phyloP scores from a whole-genome alignment of 1,140 invertebrate species.

The Calephelis virginiensis region DNA sequence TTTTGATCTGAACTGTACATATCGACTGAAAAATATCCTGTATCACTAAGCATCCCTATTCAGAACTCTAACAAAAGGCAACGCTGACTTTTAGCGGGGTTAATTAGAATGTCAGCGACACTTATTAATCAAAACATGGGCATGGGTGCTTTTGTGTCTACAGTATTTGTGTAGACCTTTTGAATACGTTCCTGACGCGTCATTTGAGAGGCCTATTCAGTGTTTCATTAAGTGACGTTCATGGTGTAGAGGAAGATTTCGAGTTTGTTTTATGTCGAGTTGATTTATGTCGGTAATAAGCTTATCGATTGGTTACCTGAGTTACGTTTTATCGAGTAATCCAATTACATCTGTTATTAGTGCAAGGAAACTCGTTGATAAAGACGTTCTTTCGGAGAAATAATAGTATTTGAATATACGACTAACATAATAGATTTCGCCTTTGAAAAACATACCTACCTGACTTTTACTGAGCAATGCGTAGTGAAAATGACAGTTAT shows the following conservation, averaged over 20 bases:
- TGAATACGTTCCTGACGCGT: conserved; percentile 29
- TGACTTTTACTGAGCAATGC: too few relatives aligned
- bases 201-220: conserved; percentile 26
- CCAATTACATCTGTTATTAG: not conserved
- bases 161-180: conserved; percentile 34
- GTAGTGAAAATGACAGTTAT: too few relatives aligned
- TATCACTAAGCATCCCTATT: conserved; percentile 44
- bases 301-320: not conserved
- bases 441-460: too few relatives aligned
- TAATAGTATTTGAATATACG: too few relatives aligned
- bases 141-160: conserved; percentile 35
- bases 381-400: too few relatives aligned
- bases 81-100: conserved; percentile 63
- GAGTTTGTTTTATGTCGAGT: conserved; percentile 1
- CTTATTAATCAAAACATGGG: conserved; percentile 67
- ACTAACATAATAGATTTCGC: too few relatives aligned
- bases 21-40: conserved; percentile 19
- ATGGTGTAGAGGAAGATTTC: not conserved
- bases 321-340: not conserved
- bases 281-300: conserved; percentile 3
- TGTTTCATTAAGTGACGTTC: conserved; percentile 11
- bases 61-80: conserved; percentile 49
- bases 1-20: not conserved
- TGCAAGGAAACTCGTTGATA: too few relatives aligned
- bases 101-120: conserved; percentile 72